A percentile compares a stretch with the other conserved stretches of the same genome.
Evolutionary conservation across 2,888 invertebrate genomes (phyloP).

Genomic region (Lottia scabra): DNA sequence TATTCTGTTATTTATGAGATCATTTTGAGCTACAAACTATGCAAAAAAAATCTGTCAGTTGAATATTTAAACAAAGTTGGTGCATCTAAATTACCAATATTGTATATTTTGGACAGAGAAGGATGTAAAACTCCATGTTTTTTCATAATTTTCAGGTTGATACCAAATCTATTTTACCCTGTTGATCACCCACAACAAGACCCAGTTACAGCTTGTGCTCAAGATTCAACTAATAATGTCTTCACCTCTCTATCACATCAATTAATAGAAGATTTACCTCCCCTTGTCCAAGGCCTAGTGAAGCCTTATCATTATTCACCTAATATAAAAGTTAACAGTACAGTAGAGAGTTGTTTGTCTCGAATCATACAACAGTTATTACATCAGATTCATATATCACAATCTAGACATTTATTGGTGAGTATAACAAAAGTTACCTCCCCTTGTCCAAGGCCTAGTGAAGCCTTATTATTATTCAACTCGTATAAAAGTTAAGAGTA

Average conservation of each 20-base stretch:
- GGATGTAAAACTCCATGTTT: background rate
- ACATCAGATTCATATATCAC: conserved; percentile 74
- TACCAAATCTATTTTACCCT: conserved; percentile 67
- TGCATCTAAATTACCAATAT: no score
- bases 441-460: conserved; percentile 73
- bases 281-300: conserved; percentile 73
- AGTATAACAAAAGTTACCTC: conserved; percentile 60
- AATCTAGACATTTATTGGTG: conserved; percentile 79
- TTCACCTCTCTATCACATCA: conserved; percentile 64
- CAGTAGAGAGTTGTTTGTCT: conserved; percentile 74
- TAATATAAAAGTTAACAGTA: conserved; percentile 32
- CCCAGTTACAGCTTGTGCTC: conserved; percentile 73
- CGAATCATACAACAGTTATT: conserved; percentile 73
- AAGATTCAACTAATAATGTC: conserved; percentile 57
- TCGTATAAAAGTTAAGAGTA: conserved; percentile 32
- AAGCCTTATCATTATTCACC: conserved; percentile 58
- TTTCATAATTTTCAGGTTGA: conserved; percentile 53
- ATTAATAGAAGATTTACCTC: conserved; percentile 67
- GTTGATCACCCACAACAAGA: conserved; percentile 72
- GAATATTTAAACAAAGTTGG: no score
- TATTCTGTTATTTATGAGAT: no score
- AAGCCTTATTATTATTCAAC: conserved; percentile 58
- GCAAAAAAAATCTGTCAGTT: no score
- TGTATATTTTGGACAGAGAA: no score
- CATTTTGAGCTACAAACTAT: no score